phyloP scores from a whole-genome alignment of 2,888 invertebrate species.

The Hedya salicella region DNA sequence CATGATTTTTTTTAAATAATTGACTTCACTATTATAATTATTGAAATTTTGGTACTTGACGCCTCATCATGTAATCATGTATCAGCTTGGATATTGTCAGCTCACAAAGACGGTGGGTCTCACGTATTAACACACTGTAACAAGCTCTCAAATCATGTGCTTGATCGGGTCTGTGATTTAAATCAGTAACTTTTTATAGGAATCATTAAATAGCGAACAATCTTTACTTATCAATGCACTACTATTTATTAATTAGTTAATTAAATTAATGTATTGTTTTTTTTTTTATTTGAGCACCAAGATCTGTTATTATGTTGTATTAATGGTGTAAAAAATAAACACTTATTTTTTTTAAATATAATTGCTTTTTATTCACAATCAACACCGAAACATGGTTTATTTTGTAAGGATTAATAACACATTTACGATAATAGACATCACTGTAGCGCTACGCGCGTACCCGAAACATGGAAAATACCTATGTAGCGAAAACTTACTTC shows the following conservation, averaged over 20 bases:
- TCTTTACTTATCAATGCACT: conserved; percentile 76
- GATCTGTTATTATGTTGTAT: conserved; percentile 84
- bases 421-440: too few species aligned
- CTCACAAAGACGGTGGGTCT: conserved; percentile 18
- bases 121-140: conserved; percentile 40
- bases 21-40: conserved; percentile 18
- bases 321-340: conserved; percentile 65
- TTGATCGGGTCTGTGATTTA: conserved; percentile 82
- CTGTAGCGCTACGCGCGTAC: too few species aligned
- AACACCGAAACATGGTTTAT: conserved; percentile 5
- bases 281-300: conserved; percentile 79
- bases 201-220: conserved; percentile 51
- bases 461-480: too few species aligned
- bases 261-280: conserved; percentile 69
- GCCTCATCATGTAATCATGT: conserved; percentile 36
- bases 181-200: conserved; percentile 64
- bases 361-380: conserved; percentile 22
- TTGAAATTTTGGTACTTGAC: conserved; percentile 29
- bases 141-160: conserved; percentile 76
- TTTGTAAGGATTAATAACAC: neutral
- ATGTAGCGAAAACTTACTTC: too few species aligned
- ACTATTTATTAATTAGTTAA: conserved; percentile 78
- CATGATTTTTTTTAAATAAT: conserved; percentile 18
- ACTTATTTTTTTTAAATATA: conserved; percentile 41
- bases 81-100: conserved; percentile 26